A percentile compares a stretch with the other conserved stretches of the same genome.
Evolutionary conservation across 2,888 invertebrate species (phyloP).

Genomic region (Drosophila multiciliata): DNA sequence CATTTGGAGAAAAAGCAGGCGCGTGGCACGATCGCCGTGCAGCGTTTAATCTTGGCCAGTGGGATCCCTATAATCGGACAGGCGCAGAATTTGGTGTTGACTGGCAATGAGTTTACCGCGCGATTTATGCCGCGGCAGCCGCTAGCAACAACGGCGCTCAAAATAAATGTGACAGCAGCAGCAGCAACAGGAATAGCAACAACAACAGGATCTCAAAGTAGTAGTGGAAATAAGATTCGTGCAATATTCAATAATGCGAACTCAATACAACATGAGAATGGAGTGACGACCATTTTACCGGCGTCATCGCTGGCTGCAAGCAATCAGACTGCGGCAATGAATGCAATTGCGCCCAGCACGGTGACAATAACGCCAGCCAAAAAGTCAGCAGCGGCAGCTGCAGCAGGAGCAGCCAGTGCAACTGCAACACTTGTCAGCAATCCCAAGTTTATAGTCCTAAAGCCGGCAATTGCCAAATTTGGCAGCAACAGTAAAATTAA

Average conservation of each 20-base stretch:
- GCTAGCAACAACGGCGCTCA: constrained; percentile 46
- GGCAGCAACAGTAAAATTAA: constrained; percentile 27
- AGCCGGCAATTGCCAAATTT: constrained; percentile 69
- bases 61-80: constrained; percentile 80
- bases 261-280: constrained; percentile 81
- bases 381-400: constrained; percentile 40
- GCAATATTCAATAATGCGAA: constrained; percentile 82
- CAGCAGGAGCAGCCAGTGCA: constrained; percentile 29
- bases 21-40: constrained; percentile 56
- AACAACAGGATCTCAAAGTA: constrained; percentile 55
- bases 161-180: constrained; percentile 55
- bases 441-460: constrained; percentile 82
- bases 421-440: constrained; percentile 57
- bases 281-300: constrained; percentile 81
- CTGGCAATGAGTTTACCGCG: constrained; percentile 81
- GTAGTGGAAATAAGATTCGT: constrained; percentile 67
- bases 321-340: constrained; percentile 81
- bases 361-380: constrained; percentile 82
- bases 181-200: constrained; percentile 12
- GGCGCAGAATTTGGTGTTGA: constrained; percentile 78
- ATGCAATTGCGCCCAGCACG: constrained; percentile 81
- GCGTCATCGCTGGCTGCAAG: constrained; percentile 81
- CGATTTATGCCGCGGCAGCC: constrained; percentile 80
- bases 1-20: constrained; percentile 73
- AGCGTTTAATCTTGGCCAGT: constrained; percentile 81